Conservation (phyloP, 2,113 vertebrate genomes). For the Pomatostomus ruficeps region DNA sequence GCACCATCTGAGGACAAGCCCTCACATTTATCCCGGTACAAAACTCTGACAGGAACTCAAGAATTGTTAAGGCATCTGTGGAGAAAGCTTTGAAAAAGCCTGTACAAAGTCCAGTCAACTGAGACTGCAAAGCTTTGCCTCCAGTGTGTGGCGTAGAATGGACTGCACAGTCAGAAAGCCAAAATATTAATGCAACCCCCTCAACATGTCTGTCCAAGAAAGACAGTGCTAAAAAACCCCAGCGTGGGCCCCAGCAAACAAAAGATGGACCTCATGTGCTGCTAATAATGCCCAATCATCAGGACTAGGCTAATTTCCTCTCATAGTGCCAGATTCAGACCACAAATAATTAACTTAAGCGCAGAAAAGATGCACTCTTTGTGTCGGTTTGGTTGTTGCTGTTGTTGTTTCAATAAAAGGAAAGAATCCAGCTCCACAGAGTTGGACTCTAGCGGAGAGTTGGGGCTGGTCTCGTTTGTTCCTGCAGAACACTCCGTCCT, state of each 20-base stretch:
- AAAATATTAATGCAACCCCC: slow-evolving; percentile 27
- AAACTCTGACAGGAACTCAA: background rate
- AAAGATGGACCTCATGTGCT: background rate
- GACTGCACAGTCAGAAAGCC: slow-evolving; percentile 21
- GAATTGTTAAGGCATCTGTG: background rate
- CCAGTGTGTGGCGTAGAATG: background rate
- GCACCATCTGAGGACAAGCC: slow-evolving; percentile 6
- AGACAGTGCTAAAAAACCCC: background rate
- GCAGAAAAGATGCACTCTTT: background rate
- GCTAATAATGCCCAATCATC: background rate
- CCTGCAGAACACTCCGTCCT: background rate
- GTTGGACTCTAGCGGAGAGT: background rate
- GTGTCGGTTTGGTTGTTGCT: background rate
- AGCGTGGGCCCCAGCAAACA: background rate
- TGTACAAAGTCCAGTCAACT: slow-evolving; percentile 15
- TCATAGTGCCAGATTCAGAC: background rate
- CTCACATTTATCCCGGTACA: slow-evolving; percentile 21
- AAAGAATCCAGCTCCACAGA: background rate
- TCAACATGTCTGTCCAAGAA: background rate
- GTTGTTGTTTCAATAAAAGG: background rate
- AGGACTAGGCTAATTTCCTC: slow-evolving; percentile 4
- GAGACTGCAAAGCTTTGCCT: slow-evolving; percentile 5
- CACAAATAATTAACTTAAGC: slow-evolving; percentile 6
- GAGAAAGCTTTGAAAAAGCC: slow-evolving; percentile 24
- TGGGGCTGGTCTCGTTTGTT: background rate